Evolutionary conservation across 1,140 invertebrate genomes (phyloP).

Genomic region (Drosophila dunni): DNA sequence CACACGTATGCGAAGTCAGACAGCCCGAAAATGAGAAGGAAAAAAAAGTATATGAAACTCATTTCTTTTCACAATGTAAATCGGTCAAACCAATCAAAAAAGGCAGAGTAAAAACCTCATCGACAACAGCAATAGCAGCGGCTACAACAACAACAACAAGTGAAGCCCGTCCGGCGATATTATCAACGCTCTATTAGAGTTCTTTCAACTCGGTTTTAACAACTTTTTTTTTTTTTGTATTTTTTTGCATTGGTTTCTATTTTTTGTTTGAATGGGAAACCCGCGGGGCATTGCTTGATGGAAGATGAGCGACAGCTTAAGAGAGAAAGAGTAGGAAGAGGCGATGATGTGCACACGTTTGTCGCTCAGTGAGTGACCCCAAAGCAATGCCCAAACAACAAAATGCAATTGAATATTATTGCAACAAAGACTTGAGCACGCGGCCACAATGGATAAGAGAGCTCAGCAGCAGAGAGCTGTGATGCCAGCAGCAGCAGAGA

Average conservation of each 20-base stretch:
- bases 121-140: slow-evolving; percentile 40
- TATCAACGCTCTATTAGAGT: slow-evolving; percentile 53
- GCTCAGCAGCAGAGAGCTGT: neutral
- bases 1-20: slow-evolving; percentile 22
- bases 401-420: slow-evolving; percentile 58
- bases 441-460: slow-evolving; percentile 40
- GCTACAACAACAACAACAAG: slow-evolving; percentile 46
- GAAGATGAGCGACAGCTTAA: slow-evolving; percentile 7
- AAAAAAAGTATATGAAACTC: slow-evolving; percentile 49
- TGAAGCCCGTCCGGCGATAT: slow-evolving; percentile 33
- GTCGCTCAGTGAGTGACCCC: slow-evolving; percentile 33
- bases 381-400: slow-evolving; percentile 45
- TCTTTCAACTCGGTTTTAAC: slow-evolving; percentile 46
- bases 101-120: slow-evolving; percentile 32
- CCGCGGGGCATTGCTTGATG: slow-evolving; percentile 8
- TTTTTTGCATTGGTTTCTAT: slow-evolving; percentile 28
- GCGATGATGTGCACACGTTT: slow-evolving; percentile 20
- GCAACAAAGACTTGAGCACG: slow-evolving; percentile 71
- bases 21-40: slow-evolving; percentile 41
- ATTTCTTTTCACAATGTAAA: slow-evolving; percentile 82
- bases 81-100: slow-evolving; percentile 81
- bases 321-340: neutral
- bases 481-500: slow-evolving; percentile 7
- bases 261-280: slow-evolving; percentile 15
- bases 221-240: neutral